Evolutionary conservation across 2,888 invertebrate species (phyloP).

Genomic region (Plusia festucae): DNA sequence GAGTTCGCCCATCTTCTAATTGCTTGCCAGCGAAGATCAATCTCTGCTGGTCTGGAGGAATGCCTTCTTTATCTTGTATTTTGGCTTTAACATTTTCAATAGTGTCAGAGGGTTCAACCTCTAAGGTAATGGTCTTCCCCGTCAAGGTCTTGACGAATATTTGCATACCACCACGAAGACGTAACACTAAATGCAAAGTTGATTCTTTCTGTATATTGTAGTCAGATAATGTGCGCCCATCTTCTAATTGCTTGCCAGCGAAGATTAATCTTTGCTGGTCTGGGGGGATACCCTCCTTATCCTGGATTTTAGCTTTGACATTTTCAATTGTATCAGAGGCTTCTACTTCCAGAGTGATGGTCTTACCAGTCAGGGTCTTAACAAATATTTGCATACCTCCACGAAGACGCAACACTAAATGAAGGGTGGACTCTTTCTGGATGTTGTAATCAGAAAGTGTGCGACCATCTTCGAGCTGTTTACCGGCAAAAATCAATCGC

Average conservation of each 20-base stretch:
- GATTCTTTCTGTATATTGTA: slow-evolving; percentile 53
- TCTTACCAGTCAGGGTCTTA: slow-evolving; percentile 46
- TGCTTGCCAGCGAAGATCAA: slow-evolving; percentile 39
- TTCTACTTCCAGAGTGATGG: slow-evolving; percentile 44
- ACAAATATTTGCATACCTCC: slow-evolving; percentile 57
- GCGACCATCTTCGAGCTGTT: slow-evolving; percentile 49
- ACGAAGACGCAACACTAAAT: slow-evolving; percentile 39
- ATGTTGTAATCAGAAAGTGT: slow-evolving; percentile 48
- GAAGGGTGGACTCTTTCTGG: slow-evolving; percentile 45
- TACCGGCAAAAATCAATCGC: slow-evolving; percentile 51
- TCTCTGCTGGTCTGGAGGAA: slow-evolving; percentile 34
- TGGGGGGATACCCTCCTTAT: slow-evolving; percentile 51
- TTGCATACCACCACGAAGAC: slow-evolving; percentile 43
- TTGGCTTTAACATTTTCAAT: slow-evolving; percentile 40
- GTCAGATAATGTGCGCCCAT: slow-evolving; percentile 36
- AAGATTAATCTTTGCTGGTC: slow-evolving; percentile 51
- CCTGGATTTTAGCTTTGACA: slow-evolving; percentile 51
- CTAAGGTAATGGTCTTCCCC: slow-evolving; percentile 31
- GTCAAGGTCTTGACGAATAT: slow-evolving; percentile 38
- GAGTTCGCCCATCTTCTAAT: slow-evolving; percentile 31
- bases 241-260: slow-evolving; percentile 49
- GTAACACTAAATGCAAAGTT: slow-evolving; percentile 30
- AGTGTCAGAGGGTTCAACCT: slow-evolving; percentile 30
- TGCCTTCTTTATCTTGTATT: slow-evolving; percentile 38
- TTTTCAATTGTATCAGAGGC: slow-evolving; percentile 51